These are phyloP conservation scores for Rotaria socialis DNA, from an alignment of 2,888 invertebrate species.

Conservation along the genomic window DNA sequence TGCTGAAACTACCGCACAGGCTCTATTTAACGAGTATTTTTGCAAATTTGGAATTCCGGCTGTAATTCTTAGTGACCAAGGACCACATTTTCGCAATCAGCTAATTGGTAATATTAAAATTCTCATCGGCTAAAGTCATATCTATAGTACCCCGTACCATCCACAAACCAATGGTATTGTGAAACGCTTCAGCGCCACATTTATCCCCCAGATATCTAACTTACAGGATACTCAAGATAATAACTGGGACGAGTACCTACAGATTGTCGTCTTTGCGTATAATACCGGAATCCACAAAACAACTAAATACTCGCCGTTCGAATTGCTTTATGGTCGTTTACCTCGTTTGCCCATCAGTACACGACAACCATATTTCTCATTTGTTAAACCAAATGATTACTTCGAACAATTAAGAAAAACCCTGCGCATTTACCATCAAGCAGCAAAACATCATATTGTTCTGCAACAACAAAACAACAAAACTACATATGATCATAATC, in stretches of 20 bases:
- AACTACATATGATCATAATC: background rate
- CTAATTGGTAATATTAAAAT: background rate
- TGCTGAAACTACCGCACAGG: background rate
- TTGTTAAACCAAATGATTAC: too few species aligned
- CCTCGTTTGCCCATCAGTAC: background rate
- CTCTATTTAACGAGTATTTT: background rate
- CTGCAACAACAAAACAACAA: background rate
- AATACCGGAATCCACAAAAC: background rate
- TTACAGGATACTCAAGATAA: background rate
- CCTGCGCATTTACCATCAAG: background rate
- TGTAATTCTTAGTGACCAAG: background rate
- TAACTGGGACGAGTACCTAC: background rate
- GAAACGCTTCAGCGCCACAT: too few species aligned
- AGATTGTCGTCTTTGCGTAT: background rate
- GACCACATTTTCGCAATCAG: background rate
- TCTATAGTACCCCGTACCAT: background rate
- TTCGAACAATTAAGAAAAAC: too few species aligned
- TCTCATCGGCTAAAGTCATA: background rate
- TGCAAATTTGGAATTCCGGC: background rate
- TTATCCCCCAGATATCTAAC: too few species aligned
- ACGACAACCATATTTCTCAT: background rate
- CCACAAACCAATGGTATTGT: background rate
- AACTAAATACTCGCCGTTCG: background rate
- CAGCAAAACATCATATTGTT: background rate
- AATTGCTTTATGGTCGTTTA: background rate